Evolutionary conservation across 2,888 invertebrate genomes (phyloP), one percentile per base, ranked within the genome.

Genomic region (Noctua comes): DNA sequence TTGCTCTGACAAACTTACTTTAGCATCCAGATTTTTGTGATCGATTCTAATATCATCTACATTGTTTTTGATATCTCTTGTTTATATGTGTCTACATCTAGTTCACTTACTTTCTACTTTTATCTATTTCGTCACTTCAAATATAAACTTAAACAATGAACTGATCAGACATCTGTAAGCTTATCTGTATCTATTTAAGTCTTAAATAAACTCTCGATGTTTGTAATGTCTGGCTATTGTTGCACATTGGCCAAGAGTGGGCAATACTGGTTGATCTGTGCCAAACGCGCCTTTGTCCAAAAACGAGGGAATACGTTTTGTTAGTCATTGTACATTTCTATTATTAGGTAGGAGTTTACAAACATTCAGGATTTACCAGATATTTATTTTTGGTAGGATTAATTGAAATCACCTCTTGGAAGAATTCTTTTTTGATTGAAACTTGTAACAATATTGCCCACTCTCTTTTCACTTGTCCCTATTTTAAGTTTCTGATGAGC

Each of bases 161-260:
- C 48, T 71, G 40, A 65, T 57, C 74, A 68, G 46, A 65, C 71
- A 72, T 73, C 46, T 57, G 46, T 57, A n/a, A 43, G 43, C 51
- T 65, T 64, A 74, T 62, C 54, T 75, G 46, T 59, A 71, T 76
- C 57, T 64, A 48, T 75, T 46, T 40, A 74, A 27, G 43, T 66
- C 48, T 77, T 81, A 18, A 73, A 78, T 68, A 82, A 68, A 82
- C 78, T 64, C 66, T 40, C 8, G 77, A 65, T 81, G 64, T 83
- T 80, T 86, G 81, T 83, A 82, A 82, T 80, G 74, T 80, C 77
- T 80, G 76, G 82, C 79, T 88, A 85, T 86, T 80, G 79, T 86
- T 86, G 88, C 88, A 76, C 79, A 82, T 79, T 82, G 84, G 90
- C 87, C 88, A 89, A 89, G 85, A 83, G 82, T 86, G 86, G 87